Conservation (phyloP, 2,888 invertebrate species). For the Leucoptera coffeella region DNA sequence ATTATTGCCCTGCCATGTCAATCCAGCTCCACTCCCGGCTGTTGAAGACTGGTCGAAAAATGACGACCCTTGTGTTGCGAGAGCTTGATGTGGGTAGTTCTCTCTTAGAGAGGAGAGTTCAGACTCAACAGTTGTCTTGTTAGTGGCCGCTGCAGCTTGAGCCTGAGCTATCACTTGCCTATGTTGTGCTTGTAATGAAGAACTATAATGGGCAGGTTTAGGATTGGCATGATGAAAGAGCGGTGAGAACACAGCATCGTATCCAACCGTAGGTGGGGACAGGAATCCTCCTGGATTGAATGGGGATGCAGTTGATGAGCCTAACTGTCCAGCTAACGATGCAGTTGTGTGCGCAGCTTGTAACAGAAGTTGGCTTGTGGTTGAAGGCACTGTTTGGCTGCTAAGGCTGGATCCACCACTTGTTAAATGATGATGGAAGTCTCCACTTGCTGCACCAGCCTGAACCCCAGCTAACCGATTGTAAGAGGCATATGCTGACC, state of each 20-base stretch:
- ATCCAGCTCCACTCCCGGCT: slow-evolving; percentile 36
- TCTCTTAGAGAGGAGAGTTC: slow-evolving; percentile 53
- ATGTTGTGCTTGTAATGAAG: slow-evolving; percentile 60
- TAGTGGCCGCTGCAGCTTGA: slow-evolving; percentile 49
- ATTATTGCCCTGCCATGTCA: slow-evolving; percentile 70
- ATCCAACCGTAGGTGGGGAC: slow-evolving; percentile 69
- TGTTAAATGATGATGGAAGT: slow-evolving; percentile 63
- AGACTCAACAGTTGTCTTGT: slow-evolving; percentile 49
- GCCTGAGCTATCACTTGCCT: slow-evolving; percentile 59
- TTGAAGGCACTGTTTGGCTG: slow-evolving; percentile 53
- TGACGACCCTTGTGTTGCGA: slow-evolving; percentile 52
- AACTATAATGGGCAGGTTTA: slow-evolving; percentile 68
- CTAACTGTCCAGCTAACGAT: slow-evolving; percentile 57
- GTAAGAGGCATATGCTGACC: slow-evolving; percentile 78
- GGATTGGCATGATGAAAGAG: slow-evolving; percentile 74
- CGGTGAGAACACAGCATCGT: slow-evolving; percentile 78
- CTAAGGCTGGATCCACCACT: slow-evolving; percentile 48
- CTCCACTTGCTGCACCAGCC: slow-evolving; percentile 60
- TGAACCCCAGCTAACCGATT: slow-evolving; percentile 72
- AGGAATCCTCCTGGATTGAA: slow-evolving; percentile 68
- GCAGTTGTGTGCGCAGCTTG: slow-evolving; percentile 59
- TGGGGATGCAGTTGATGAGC: slow-evolving; percentile 57
- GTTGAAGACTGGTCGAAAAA: slow-evolving; percentile 64
- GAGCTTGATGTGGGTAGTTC: slow-evolving; percentile 55
- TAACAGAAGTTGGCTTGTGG: slow-evolving; percentile 62